Percentiles rank a stretch among this genome's conserved stretches.
phyloP scores from a whole-genome alignment of 1,140 invertebrate genomes.

The Pomacea maculata region DNA sequence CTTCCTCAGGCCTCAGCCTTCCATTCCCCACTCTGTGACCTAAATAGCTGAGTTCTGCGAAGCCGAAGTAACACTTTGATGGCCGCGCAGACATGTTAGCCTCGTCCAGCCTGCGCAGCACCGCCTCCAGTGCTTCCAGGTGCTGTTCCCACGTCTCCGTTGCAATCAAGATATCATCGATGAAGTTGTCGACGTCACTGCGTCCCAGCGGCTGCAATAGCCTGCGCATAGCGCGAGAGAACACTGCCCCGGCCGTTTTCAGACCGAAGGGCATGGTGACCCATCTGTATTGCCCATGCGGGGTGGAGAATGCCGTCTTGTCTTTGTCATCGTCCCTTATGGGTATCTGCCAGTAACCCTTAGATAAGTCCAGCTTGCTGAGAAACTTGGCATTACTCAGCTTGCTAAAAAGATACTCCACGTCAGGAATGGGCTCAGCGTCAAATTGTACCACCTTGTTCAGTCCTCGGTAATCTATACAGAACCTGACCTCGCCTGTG shows the following conservation, averaged over 20 bases:
- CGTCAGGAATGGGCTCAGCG: too few relatives aligned
- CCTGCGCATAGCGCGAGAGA: conserved; percentile 27
- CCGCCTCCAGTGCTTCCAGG: background rate
- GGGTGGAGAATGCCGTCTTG: conserved; percentile 29
- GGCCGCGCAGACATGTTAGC: background rate
- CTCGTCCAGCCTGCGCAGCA: background rate
- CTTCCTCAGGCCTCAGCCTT: background rate
- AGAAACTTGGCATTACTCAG: too few relatives aligned
- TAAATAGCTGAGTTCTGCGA: background rate
- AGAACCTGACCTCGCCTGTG: conserved; percentile 65
- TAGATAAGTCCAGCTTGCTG: too few relatives aligned
- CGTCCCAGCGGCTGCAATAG: background rate
- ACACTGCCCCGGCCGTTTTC: conserved; percentile 30
- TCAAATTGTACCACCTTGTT: too few relatives aligned
- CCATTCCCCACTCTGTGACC: background rate
- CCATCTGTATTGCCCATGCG: conserved; percentile 26
- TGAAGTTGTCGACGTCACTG: conserved; percentile 2
- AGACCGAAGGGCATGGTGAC: conserved; percentile 41
- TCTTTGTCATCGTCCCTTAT: background rate
- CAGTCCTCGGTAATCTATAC: too few relatives aligned
- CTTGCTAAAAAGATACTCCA: too few relatives aligned
- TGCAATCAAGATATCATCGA: background rate
- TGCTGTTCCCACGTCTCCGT: background rate
- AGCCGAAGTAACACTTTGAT: background rate
- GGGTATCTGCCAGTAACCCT: too few relatives aligned